Conservation (phyloP, 1,140 invertebrate species). For the Zaprionus davidi region DNA sequence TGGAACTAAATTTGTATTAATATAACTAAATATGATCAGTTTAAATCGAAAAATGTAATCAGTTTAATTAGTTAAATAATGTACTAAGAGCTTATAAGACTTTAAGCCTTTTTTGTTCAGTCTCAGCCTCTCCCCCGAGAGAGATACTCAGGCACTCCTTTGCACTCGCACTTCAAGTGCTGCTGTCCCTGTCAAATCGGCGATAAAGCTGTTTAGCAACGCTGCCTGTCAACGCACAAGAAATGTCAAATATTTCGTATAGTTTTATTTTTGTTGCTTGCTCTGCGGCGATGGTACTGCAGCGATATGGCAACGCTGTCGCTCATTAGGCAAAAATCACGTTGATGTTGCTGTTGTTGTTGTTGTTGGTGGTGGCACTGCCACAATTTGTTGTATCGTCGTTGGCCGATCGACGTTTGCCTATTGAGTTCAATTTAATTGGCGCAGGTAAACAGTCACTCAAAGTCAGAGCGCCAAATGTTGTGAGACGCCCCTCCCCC, state of each 20-base stretch:
- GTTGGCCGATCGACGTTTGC: constrained; percentile 52
- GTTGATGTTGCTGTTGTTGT: constrained; percentile 30
- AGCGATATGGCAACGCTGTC: constrained; percentile 43
- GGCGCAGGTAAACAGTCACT: constrained; percentile 76
- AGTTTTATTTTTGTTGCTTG: background rate
- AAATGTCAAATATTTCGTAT: constrained; percentile 20
- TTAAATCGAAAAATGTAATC: background rate
- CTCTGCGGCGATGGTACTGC: constrained; percentile 19
- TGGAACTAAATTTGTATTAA: too few species aligned
- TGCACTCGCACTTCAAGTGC: background rate
- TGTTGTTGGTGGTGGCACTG: constrained; percentile 34
- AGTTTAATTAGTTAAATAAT: background rate
- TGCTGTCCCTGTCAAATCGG: constrained; percentile 9
- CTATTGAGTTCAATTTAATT: constrained; percentile 74
- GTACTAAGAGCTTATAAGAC: background rate
- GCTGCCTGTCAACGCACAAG: constrained; percentile 28
- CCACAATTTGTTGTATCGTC: constrained; percentile 74
- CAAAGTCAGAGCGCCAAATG: constrained; percentile 54
- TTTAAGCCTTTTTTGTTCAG: background rate
- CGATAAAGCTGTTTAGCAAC: constrained; percentile 37
- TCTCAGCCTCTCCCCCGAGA: background rate
- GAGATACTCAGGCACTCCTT: constrained; percentile 18
- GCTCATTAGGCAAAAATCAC: constrained; percentile 65
- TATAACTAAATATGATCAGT: background rate
- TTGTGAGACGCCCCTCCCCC: constrained; percentile 4